Percentiles rank a stretch among this genome's conserved stretches.
Conservation (phyloP, 2,888 invertebrate genomes). For the Eurois occulta region DNA sequence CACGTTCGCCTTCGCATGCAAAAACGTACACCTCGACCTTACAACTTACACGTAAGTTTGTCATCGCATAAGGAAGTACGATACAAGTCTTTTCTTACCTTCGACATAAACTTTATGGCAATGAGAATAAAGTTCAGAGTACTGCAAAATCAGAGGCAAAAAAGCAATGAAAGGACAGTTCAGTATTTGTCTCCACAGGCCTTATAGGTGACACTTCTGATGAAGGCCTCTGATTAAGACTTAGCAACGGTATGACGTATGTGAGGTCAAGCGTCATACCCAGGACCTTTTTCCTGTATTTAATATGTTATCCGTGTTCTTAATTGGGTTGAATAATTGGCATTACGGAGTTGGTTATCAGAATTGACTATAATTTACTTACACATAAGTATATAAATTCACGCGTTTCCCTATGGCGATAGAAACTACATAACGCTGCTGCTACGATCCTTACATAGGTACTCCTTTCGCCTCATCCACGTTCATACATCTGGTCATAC, state of each 20-base stretch:
- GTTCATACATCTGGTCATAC: not conserved
- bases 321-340: conserved; percentile 12
- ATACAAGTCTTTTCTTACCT: not conserved
- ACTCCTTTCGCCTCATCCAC: not conserved
- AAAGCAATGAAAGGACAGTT: not conserved
- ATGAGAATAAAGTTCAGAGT: not conserved
- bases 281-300: conserved; percentile 52
- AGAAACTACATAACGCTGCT: not conserved
- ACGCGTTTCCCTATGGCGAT: not conserved
- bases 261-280: conserved; percentile 26
- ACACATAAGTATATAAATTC: too few species aligned
- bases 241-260: conserved; percentile 41
- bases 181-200: conserved; percentile 23
- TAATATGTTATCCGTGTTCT: conserved; percentile 11
- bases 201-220: conserved; percentile 41
- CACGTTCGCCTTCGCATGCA: conserved; percentile 55
- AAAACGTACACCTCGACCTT: conserved; percentile 41
- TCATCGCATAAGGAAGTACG: conserved; percentile 59
- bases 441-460: not conserved
- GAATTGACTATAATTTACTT: not conserved
- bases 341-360: not conserved
- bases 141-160: not conserved
- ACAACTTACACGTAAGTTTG: conserved; percentile 22
- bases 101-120: not conserved
- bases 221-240: conserved; percentile 51